phyloP scores from a whole-genome alignment of 2,888 invertebrate species.

The Thereva nobilitata region DNA sequence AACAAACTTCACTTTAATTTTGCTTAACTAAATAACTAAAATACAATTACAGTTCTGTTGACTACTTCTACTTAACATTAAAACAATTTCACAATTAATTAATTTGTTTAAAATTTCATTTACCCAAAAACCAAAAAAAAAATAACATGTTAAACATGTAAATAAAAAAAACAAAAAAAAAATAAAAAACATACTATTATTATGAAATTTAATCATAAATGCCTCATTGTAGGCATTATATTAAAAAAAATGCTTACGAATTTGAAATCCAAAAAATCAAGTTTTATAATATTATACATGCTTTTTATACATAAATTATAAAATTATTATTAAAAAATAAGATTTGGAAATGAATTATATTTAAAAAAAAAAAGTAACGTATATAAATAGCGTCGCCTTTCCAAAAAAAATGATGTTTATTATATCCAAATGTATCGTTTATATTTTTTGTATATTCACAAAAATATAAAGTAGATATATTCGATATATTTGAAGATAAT shows the following conservation, averaged over 20 bases:
- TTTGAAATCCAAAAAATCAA: constrained; percentile 36
- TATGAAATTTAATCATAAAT: constrained; percentile 29
- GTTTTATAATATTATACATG: constrained; percentile 42
- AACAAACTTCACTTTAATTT: too few species aligned
- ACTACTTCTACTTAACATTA: background rate
- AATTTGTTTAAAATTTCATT: constrained; percentile 16
- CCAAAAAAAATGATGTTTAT: constrained; percentile 27
- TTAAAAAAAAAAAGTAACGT: constrained; percentile 29
- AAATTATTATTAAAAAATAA: constrained; percentile 30
- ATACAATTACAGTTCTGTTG: too few species aligned
- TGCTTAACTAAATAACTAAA: too few species aligned
- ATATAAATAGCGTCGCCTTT: constrained; percentile 40
- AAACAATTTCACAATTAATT: constrained; percentile 9
- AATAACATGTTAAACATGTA: constrained; percentile 7
- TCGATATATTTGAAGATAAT: constrained; percentile 35
- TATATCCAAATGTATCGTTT: too few species aligned
- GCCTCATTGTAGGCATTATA: constrained; percentile 24
- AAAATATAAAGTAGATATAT: constrained; percentile 38
- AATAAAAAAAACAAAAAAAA: background rate
- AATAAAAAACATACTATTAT: background rate
- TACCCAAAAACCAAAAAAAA: constrained; percentile 5
- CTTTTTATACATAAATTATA: constrained; percentile 40
- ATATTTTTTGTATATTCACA: constrained; percentile 31
- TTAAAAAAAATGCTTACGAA: constrained; percentile 33
- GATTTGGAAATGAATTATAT: constrained; percentile 31